Evolutionary conservation across 2,888 invertebrate genomes (phyloP), one percentile per base, ranked within the genome.

Genomic region (Cephus spinipes): DNA sequence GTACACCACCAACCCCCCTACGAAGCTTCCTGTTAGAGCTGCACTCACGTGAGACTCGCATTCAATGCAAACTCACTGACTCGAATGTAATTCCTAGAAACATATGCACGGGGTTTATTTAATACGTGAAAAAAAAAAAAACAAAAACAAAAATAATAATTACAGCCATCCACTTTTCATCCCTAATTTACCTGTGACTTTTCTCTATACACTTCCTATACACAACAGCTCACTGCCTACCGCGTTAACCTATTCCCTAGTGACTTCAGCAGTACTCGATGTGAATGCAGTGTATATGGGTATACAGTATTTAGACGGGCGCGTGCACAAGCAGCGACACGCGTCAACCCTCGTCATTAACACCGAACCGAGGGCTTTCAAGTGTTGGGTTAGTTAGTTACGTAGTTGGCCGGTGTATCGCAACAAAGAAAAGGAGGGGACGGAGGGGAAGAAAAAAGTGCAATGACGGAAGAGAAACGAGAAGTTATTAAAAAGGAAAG

Each of bases 401-500:
- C 55, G 23, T 55, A 23, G 55, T 55, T 55, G 23, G 55, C 55
- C 55, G 23, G 9, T 55, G 55, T 81, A 73, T 81, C 73, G 71
- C 74, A 76, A 79, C 77, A 77, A 75, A 74, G 80, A 76, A 76
- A 75, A 35, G 69, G 30, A 32, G 68, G 69, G 73, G 0, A 40
- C 15, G 40, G 55, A 55, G 23, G 55, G 55, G 9, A 15, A 6
- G 12, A 76, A 76, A 77, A 35, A n/a, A 30, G 33, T 69, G 69
- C 76, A 71, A 78, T 77, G 79, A 76, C 76, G 69, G 80, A 73
- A 33, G 76, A 68, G 77, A 69, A 74, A 30, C 31, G 73, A 73
- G 69, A 23, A 74, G 73, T 71, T 34, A 77, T 73, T 77, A 69
- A 32, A 73, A 68, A 69, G 55, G 6, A 15, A 69, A n/a, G 31